Evolutionary conservation across 1,140 invertebrate species (phyloP).

Genomic region (Ceratoteleas bidentatus): DNA sequence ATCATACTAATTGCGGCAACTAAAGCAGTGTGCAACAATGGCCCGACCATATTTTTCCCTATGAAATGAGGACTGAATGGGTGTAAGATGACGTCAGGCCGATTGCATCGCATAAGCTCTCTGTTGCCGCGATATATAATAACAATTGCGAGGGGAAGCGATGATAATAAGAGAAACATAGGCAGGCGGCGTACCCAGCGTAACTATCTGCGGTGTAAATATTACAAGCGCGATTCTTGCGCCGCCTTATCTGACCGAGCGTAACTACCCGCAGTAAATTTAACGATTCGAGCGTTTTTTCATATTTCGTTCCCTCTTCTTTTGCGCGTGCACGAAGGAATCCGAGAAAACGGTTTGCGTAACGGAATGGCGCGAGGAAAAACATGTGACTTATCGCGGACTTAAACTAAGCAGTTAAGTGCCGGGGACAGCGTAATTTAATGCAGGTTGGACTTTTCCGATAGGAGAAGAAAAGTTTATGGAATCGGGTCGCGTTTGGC

Average conservation of each 20-base stretch:
- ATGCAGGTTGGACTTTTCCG: background rate
- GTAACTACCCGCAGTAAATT: conserved; percentile 53
- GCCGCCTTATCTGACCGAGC: conserved; percentile 41
- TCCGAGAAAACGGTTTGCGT: conserved; percentile 44
- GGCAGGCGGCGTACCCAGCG: conserved; percentile 52
- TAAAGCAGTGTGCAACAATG: too few relatives aligned
- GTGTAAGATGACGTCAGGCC: conserved; percentile 20
- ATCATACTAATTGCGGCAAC: too few relatives aligned
- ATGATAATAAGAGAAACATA: conserved; percentile 60
- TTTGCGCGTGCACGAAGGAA: conserved; percentile 30
- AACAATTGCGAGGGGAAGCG: conserved; percentile 39
- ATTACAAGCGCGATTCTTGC: conserved; percentile 49
- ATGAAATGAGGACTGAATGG: conserved; percentile 25
- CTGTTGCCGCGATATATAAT: conserved; percentile 20
- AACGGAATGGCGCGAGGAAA: conserved; percentile 31
- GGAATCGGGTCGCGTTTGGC: too few relatives aligned
- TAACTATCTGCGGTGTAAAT: conserved; percentile 65
- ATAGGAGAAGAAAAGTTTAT: too few relatives aligned
- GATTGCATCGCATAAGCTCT: conserved; percentile 44
- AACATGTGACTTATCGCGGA: conserved; percentile 22
- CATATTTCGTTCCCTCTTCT: conserved; percentile 23
- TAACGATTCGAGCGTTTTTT: conserved; percentile 54
- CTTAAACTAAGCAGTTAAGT: conserved; percentile 6
- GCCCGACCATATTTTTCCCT: background rate
- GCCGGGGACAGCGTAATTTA: background rate